phyloP scores from a whole-genome alignment of 2,888 invertebrate genomes.

The Glomeris marginata region DNA sequence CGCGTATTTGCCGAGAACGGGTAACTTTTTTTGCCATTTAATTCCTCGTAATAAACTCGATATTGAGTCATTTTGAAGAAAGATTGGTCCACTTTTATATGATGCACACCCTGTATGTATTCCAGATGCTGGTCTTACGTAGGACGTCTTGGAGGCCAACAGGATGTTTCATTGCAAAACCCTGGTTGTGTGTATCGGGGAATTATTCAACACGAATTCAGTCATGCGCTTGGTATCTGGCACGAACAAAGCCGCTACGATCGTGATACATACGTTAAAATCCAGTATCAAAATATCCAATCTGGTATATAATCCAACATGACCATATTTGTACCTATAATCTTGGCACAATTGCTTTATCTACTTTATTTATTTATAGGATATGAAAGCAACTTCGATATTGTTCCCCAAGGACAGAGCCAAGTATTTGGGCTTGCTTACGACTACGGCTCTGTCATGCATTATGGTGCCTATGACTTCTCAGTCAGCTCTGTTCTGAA shows the following conservation, averaged over 20 bases:
- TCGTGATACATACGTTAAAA: slow-evolving; percentile 32
- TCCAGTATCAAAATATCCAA: slow-evolving; percentile 30
- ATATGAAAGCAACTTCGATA: slow-evolving; percentile 27
- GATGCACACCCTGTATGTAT: background rate
- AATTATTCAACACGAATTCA: slow-evolving; percentile 35
- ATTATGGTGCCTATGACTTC: slow-evolving; percentile 29
- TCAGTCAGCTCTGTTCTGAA: slow-evolving; percentile 23
- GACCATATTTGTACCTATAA: too few relatives aligned
- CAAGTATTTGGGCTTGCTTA: slow-evolving; percentile 25
- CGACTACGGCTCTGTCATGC: slow-evolving; percentile 29
- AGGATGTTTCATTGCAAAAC: slow-evolving; percentile 33
- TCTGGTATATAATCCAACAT: slow-evolving; percentile 24
- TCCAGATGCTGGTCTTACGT: slow-evolving; percentile 36
- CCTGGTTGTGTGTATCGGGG: slow-evolving; percentile 31
- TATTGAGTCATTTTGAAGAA: background rate
- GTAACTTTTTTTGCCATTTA: slow-evolving; percentile 11
- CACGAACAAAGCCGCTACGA: slow-evolving; percentile 36
- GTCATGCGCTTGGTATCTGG: slow-evolving; percentile 37
- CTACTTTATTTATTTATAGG: slow-evolving; percentile 17
- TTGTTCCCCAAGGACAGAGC: slow-evolving; percentile 24
- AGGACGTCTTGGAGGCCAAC: slow-evolving; percentile 35
- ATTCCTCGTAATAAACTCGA: too few relatives aligned
- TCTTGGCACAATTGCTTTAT: too few relatives aligned
- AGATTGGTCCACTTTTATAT: background rate
- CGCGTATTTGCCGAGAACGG: slow-evolving; percentile 25